phyloP scores from a whole-genome alignment of 2,113 vertebrate genomes.

The Herpetotheres cachinnans region DNA sequence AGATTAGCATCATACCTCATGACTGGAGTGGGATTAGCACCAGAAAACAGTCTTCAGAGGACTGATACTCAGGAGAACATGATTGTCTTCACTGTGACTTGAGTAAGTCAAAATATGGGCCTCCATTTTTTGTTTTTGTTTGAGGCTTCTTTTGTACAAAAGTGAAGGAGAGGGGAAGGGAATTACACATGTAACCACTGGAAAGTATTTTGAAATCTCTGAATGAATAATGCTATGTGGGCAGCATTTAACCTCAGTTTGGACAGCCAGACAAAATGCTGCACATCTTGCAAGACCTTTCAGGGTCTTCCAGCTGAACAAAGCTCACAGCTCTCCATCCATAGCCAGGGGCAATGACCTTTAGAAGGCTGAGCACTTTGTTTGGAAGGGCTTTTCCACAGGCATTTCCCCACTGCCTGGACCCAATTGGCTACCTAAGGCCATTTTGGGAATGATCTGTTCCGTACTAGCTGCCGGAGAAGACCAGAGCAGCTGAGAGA shows the following conservation, averaged over 20 bases:
- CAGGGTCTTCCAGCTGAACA: neutral
- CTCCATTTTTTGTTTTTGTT: neutral
- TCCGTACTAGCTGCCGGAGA: neutral
- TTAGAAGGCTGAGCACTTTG: accelerated
- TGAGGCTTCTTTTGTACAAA: neutral
- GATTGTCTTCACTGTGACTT: neutral
- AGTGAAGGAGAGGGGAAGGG: neutral
- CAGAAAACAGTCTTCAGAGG: neutral
- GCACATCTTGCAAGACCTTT: neutral
- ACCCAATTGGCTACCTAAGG: neutral
- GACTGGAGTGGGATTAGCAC: neutral
- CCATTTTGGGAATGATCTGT: neutral
- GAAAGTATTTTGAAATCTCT: neutral
- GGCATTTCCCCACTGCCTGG: neutral
- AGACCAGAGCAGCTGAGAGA: neutral
- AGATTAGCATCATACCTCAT: neutral
- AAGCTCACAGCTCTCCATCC: neutral
- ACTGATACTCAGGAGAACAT: neutral
- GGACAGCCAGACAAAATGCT: neutral
- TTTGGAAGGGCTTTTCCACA: neutral
- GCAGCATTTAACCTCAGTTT: neutral
- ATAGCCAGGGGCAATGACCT: neutral
- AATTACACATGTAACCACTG: neutral
- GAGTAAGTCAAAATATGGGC: neutral
- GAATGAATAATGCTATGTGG: neutral